Base-by-base conservation (phyloP, 1,140 invertebrate genomes). In the Ips typographus region DNA sequence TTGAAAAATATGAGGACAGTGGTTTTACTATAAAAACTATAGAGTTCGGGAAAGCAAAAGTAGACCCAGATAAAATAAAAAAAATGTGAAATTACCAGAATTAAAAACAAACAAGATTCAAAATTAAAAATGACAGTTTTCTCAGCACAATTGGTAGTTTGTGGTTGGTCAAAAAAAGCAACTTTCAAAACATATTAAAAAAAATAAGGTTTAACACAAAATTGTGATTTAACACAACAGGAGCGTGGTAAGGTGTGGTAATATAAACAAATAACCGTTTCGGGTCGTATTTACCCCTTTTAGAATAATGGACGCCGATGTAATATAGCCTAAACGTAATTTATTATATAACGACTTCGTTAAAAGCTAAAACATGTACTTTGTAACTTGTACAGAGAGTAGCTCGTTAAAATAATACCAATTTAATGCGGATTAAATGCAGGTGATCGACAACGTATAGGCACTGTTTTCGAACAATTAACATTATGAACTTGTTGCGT, bases 341-440 rank as follows among this genome's bases (percentile, higher is more conserved):
- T 70, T 70, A 64, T 70, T 70, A 68, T 68, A 68, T 62, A 68
- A 55, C 62, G 44, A 70, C 53, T 5, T 70, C 60, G 68, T 70
- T 70, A 70, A 70, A 70, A 70, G 68, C 68, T 61, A 70, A 70
- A 70, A 44, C 68, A 70, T 70, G 68, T 70, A 37, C 7, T 44
- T 44, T 61, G 55, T 59, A 70, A 58, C 49, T 70, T 65, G 59
- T 57, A 38, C 59, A 56, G 22, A 57, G 40, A 60, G 68, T 63
- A 62, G 22, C 59, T 70, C 62, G 56, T 70, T 70, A 70, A 62
- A 64, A 70, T 70, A 55, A 70, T 70, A 56, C 41, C 37, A 49
- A 44, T 63, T 61, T 70, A 70, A 70, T 70, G 56, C 51, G 41
- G 59, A 70, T 70, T 65, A 70, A 70, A 65, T 65, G 55, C 62